Evolutionary conservation across 2,888 invertebrate genomes (phyloP).

Genomic region (Drosophila nigricruria): DNA sequence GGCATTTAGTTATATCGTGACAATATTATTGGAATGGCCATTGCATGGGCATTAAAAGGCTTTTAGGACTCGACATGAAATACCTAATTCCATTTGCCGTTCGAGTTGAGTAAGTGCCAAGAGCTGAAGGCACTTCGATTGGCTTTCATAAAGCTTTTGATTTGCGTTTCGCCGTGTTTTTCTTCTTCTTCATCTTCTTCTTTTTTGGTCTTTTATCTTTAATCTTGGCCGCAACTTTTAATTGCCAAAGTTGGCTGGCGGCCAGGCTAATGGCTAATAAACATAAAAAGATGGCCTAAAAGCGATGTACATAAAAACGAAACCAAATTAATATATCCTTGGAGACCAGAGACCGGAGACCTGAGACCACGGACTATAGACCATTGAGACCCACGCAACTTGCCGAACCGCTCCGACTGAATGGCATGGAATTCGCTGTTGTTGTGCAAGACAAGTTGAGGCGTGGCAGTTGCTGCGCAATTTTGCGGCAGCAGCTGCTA

Average conservation of each 20-base stretch:
- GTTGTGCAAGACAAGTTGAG: conserved; percentile 7
- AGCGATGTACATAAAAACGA: conserved; percentile 68
- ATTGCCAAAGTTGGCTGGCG: conserved; percentile 67
- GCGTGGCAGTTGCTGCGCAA: conserved; percentile 58
- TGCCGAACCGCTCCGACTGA: neutral
- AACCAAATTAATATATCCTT: conserved; percentile 80
- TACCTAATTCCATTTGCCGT: neutral
- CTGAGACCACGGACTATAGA: no score
- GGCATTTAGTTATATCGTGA: conserved; percentile 1
- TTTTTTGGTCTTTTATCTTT: conserved; percentile 15
- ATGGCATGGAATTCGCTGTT: neutral
- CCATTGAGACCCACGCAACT: conserved; percentile 12
- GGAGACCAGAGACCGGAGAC: conserved; percentile 56
- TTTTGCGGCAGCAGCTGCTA: conserved; percentile 77
- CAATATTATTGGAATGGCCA: neutral
- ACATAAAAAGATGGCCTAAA: conserved; percentile 65
- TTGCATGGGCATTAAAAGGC: conserved; percentile 6
- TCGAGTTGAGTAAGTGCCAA: conserved; percentile 1
- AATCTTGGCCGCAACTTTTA: conserved; percentile 60
- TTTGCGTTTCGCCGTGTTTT: neutral
- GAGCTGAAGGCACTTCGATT: conserved; percentile 12
- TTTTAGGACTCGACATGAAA: conserved; percentile 1
- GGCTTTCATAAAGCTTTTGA: neutral
- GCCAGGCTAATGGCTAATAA: conserved; percentile 76
- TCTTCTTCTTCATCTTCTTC: neutral